Evolutionary conservation across 2,113 vertebrate species (phyloP), one percentile per base, ranked within the genome.

Genomic region (Columba janthina): DNA sequence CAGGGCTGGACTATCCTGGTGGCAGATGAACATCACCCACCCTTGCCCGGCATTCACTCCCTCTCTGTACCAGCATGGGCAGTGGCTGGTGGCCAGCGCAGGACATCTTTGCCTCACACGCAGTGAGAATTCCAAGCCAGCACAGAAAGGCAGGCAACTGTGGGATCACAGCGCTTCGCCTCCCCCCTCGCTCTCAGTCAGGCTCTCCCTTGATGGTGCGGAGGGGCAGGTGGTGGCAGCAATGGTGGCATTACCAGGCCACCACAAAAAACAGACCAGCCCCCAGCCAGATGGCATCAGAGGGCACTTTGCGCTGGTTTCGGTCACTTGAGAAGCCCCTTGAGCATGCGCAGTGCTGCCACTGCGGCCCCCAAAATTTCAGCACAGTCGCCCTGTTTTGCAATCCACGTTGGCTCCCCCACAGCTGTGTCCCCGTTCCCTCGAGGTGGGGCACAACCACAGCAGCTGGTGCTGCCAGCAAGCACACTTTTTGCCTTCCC

Each of bases 321-420:
- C 0, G 1, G 29, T 67, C 60, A 50, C 34, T 89, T 95, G 48
- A 85, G 54, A 58, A 83, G 34, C 25, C 60, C 64, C 75, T 67
- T 0, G 15, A 61, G 32, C 1, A 2, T 38, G 19, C 0, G 0
- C 10, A 26, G 29, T 50, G 53, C 9, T 50, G 65, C 44, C 79
- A 57, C 69, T 4, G 2, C 6, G 5, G 7, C 24, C 24, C n/a
- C 54, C 42, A 22, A 2, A 82, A 90, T 90, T 93, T 77, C 62
- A 83, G 25, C 69, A 31, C 25, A 29, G 46, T 29, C 36, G 12
- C 36, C 34, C 6, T n/a, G 9, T 60, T 92, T 71, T 75, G 83
- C 72, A 85, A 32, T 40, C 42, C 36, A 28, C 36, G 22, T 67
- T 34, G 42, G 58, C 36, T 90, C 54, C 87, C 50, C 57, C 54